These are phyloP conservation scores for Tetramorium parvispinum DNA, from an alignment of 1,140 invertebrate species.

Conservation along the genomic window DNA sequence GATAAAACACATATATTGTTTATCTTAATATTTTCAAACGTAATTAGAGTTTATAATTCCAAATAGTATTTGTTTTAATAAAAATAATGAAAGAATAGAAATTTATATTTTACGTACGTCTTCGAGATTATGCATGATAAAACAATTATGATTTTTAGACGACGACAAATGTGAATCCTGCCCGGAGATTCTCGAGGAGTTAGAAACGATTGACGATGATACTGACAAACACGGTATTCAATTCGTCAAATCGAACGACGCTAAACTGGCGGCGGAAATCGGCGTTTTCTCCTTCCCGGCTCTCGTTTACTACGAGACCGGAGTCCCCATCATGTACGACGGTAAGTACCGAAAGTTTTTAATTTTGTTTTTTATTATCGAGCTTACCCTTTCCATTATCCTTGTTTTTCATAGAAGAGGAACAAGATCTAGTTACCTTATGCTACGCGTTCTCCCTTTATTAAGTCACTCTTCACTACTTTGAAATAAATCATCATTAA, in stretches of 20 bases:
- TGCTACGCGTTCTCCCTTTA: slow-evolving; percentile 4
- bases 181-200: slow-evolving; percentile 92
- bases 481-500: not conserved
- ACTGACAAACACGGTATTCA: slow-evolving; percentile 96
- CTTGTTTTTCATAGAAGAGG: not conserved
- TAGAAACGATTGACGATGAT: slow-evolving; percentile 97
- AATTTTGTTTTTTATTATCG: slow-evolving; percentile 54
- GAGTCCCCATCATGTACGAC: slow-evolving; percentile 97
- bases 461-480: slow-evolving; percentile 37
- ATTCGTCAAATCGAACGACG: slow-evolving; percentile 97
- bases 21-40: not conserved
- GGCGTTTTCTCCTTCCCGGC: slow-evolving; percentile 96
- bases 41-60: slow-evolving; percentile 9
- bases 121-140: slow-evolving; percentile 54
- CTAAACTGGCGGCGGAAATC: slow-evolving; percentile 94
- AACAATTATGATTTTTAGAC: slow-evolving; percentile 85
- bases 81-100: not conserved
- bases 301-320: slow-evolving; percentile 96
- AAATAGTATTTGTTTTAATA: not conserved
- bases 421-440: not conserved
- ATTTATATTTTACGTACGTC: not conserved
- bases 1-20: not conserved
- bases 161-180: slow-evolving; percentile 94
- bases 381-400: not conserved
- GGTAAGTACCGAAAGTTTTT: slow-evolving; percentile 88